Percentiles rank a stretch among this genome's conserved stretches.
These are phyloP conservation scores for Ibidorhyncha struthersii DNA, from an alignment of 2,113 vertebrate species.

Conservation along the genomic window DNA sequence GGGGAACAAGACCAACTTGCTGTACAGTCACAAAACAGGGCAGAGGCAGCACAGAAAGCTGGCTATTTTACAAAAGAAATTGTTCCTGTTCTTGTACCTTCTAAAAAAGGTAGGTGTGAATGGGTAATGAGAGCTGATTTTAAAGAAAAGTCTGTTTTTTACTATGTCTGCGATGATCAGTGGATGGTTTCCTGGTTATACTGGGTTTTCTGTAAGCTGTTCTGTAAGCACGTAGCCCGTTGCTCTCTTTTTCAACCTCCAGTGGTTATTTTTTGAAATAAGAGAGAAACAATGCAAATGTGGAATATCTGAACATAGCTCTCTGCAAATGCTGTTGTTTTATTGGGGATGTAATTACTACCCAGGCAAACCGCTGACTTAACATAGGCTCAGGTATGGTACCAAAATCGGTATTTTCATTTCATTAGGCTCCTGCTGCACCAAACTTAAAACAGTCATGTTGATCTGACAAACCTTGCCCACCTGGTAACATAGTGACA, in stretches of 20 bases:
- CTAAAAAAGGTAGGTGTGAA: constrained; percentile 84
- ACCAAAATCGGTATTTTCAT: neutral
- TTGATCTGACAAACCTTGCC: neutral
- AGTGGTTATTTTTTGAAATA: neutral
- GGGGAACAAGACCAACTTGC: constrained; percentile 88
- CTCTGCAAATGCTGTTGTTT: neutral
- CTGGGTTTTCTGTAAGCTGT: neutral
- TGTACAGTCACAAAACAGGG: constrained; percentile 86
- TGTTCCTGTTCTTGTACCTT: constrained; percentile 85
- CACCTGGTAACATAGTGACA: neutral
- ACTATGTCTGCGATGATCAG: neutral
- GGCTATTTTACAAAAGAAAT: constrained; percentile 93
- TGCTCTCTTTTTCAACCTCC: neutral
- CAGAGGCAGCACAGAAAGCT: constrained; percentile 89
- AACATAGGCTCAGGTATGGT: neutral
- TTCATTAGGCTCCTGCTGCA: neutral
- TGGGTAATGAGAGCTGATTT: neutral
- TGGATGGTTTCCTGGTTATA: neutral
- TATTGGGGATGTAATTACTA: neutral
- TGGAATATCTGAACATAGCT: neutral
- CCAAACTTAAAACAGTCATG: neutral
- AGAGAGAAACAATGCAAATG: neutral
- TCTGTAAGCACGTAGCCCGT: neutral
- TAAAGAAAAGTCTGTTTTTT: neutral
- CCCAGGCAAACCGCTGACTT: neutral